These are phyloP conservation scores for Saturnia pavonia DNA, from an alignment of 2,888 invertebrate genomes.

Conservation along the genomic window DNA sequence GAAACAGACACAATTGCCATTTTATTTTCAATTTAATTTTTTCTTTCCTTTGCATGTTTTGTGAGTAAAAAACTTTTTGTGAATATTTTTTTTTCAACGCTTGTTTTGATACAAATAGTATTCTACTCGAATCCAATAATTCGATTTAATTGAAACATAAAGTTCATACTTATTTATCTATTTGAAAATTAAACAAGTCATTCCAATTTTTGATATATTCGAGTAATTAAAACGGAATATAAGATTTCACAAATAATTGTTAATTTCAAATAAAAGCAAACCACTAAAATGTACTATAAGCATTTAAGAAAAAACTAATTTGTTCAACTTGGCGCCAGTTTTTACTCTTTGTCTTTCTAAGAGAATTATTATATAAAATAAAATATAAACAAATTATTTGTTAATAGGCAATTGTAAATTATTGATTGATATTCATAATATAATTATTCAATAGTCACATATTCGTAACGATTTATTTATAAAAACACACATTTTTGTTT, in stretches of 20 bases:
- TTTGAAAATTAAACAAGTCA: too few species aligned
- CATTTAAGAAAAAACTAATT: neutral
- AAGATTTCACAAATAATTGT: too few species aligned
- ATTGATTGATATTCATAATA: conserved; percentile 10
- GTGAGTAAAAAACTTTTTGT: neutral
- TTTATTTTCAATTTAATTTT: too few species aligned
- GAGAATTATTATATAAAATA: neutral
- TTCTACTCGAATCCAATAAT: too few species aligned
- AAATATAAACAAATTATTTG: neutral
- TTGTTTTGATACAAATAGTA: too few species aligned
- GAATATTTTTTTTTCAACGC: too few species aligned
- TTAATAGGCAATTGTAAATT: neutral
- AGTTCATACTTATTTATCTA: too few species aligned
- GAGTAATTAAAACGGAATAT: too few species aligned
- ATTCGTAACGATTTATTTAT: conserved; percentile 35
- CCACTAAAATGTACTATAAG: too few species aligned
- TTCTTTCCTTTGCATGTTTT: neutral
- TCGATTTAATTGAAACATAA: too few species aligned
- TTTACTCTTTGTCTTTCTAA: neutral
- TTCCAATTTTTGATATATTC: too few species aligned
- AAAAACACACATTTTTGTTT: conserved; percentile 37
- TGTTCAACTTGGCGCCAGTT: neutral
- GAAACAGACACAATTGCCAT: neutral
- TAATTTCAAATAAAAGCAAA: too few species aligned
- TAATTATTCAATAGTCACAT: conserved; percentile 30